Percentiles rank a stretch among this genome's conserved stretches.
Evolutionary conservation across 2,888 invertebrate species (phyloP).

Genomic region (Acrobeloides nanus): DNA sequence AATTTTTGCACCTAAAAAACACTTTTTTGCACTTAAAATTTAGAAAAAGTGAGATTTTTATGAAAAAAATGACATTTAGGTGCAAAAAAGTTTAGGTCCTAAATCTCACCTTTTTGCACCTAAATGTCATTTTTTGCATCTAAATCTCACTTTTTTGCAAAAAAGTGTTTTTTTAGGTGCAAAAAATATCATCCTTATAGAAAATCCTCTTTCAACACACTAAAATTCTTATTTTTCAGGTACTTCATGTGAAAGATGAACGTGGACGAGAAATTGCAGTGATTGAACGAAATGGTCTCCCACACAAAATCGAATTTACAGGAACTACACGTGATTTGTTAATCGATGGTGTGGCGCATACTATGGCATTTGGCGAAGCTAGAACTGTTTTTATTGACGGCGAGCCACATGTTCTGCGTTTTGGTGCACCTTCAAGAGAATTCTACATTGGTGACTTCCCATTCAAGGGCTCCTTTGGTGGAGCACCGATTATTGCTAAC

Average conservation of each 20-base stretch:
- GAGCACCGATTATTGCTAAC: constrained; percentile 70
- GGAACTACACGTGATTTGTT: constrained; percentile 49
- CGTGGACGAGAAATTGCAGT: no score
- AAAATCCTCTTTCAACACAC: background rate
- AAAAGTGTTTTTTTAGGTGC: no score
- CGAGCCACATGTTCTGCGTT: constrained; percentile 64
- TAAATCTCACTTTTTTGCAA: no score
- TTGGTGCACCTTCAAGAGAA: constrained; percentile 78
- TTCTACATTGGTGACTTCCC: constrained; percentile 78
- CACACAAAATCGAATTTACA: constrained; percentile 49
- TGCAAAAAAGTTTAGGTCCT: no score
- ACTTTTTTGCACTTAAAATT: constrained; percentile 1
- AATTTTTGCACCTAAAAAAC: constrained; percentile 5
- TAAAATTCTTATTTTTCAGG: constrained; percentile 18
- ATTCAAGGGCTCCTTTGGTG: constrained; percentile 77
- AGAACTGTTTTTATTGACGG: constrained; percentile 54
- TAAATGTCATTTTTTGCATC: no score
- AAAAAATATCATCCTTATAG: background rate
- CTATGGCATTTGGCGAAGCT: constrained; percentile 41
- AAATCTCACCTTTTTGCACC: no score
- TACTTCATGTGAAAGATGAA: constrained; percentile 43
- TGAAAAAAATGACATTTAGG: no score
- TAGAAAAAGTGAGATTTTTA: no score
- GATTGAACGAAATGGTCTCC: constrained; percentile 52
- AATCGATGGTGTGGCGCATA: constrained; percentile 42